Evolutionary conservation across 2,888 invertebrate genomes (phyloP), one percentile per base, ranked within the genome.

Genomic region (Caenorhabditis wallacei): DNA sequence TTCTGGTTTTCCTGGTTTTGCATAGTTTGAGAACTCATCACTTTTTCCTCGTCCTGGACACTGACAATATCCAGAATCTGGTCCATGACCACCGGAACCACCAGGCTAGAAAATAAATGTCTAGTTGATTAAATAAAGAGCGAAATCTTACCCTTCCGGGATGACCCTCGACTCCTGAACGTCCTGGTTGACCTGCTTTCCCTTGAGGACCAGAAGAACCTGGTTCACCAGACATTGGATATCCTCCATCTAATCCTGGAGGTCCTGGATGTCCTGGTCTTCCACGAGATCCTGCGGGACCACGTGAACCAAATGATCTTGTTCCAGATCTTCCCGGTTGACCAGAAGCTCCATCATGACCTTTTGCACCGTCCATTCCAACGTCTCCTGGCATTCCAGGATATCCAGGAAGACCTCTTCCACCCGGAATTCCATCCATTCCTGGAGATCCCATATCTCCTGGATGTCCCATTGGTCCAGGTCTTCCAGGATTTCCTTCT

Each of bases 21-120:
- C 18, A 30, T 78, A 70, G 16, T 79, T 79, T 5, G 79, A n/a
- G n/a, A 72, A 72, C 35, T 80, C 69, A 11, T 80, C 74, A 26
- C 1, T 74, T 63, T 80, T 80, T 5, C 75, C 82, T 51, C 82
- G 53, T 40, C 18, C 0, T 8, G 82, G 82, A 43, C 82, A 82
- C 18, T 71, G 59, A 43, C 82, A 82, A 46, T 82, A 82, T 18
- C 82, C 82, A 26, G 71, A 76, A 56, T 82, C 82, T 7, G 71
- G 66, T 1, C 82, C 82, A 18, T 61, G 78, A 22, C 48, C 37
- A 5, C 82, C 82, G 18, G 26, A 10, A 5, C 57, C 68, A 26
- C 82, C 82, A 16, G 72, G 63, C 82, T 82, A 30, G 40, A 72
- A 76, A 35, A 30, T 2, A 35, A 48, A 5, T 11, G 40, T n/a